These are phyloP conservation scores for Bombus picipes DNA, from an alignment of 1,140 invertebrate genomes.

Conservation along the genomic window DNA sequence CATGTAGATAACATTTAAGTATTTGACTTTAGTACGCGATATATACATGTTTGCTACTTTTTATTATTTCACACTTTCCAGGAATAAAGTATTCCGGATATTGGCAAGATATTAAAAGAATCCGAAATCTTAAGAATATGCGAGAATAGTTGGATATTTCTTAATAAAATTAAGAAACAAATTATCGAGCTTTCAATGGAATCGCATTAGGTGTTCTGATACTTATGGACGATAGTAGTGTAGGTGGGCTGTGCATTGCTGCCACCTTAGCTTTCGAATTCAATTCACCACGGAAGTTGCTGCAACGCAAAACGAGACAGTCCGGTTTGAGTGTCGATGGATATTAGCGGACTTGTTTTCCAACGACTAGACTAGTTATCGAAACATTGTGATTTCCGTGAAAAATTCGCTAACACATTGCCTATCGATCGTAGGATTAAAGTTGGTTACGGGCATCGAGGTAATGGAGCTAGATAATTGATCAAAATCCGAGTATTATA, in stretches of 20 bases:
- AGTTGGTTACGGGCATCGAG: background rate
- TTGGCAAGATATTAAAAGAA: too few species aligned
- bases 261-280: conserved; percentile 14
- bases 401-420: background rate
- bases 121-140: too few species aligned
- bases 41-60: too few species aligned
- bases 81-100: too few species aligned
- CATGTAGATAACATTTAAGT: too few species aligned
- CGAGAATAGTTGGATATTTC: too few species aligned
- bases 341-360: background rate
- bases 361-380: background rate
- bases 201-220: too few species aligned
- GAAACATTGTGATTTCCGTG: too few species aligned
- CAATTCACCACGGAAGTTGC: background rate
- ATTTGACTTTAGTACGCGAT: too few species aligned
- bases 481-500: background rate
- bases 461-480: background rate
- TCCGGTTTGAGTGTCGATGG: background rate
- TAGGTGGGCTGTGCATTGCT: background rate
- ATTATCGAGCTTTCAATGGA: too few species aligned
- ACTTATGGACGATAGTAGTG: background rate
- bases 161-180: too few species aligned
- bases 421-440: background rate
- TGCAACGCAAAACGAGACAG: conserved; percentile 5
- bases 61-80: too few species aligned